phyloP scores from a whole-genome alignment of 1,140 invertebrate species.

The Cotesia vestalis region DNA sequence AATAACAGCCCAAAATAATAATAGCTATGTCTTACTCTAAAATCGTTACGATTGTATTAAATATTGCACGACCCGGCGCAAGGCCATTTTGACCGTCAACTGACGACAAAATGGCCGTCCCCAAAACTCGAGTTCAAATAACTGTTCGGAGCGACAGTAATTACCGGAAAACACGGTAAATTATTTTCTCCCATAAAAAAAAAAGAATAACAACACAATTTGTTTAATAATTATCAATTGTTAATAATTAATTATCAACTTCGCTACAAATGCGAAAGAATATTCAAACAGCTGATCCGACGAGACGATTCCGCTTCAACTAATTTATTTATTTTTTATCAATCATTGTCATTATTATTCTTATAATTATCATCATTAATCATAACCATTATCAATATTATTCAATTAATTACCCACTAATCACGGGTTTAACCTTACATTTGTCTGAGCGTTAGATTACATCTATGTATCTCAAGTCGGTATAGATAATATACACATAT shows the following conservation, averaged over 20 bases:
- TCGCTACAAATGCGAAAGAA: slow-evolving; percentile 11
- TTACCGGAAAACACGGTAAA: neutral
- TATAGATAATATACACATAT: too few relatives aligned
- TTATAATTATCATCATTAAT: too few relatives aligned
- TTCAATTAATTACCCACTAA: too few relatives aligned
- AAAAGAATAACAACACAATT: slow-evolving; percentile 12
- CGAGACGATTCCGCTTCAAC: slow-evolving; percentile 3
- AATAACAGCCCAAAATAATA: too few relatives aligned
- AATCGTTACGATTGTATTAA: slow-evolving; percentile 49
- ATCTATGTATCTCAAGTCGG: too few relatives aligned
- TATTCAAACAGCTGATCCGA: neutral
- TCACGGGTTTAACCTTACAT: too few relatives aligned
- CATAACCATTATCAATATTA: too few relatives aligned
- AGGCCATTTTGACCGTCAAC: slow-evolving; percentile 3
- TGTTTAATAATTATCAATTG: neutral
- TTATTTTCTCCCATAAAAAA: slow-evolving; percentile 26
- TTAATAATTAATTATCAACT: neutral
- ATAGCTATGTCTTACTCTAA: too few relatives aligned
- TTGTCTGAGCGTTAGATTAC: too few relatives aligned
- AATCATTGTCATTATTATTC: too few relatives aligned
- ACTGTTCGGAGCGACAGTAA: neutral
- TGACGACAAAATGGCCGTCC: slow-evolving; percentile 10
- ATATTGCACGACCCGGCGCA: slow-evolving; percentile 65
- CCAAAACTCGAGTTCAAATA: slow-evolving; percentile 6
- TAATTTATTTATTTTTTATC: neutral